These are phyloP conservation scores for Heliconius eleuchia DNA, from an alignment of 1,140 invertebrate species.

Conservation along the genomic window DNA sequence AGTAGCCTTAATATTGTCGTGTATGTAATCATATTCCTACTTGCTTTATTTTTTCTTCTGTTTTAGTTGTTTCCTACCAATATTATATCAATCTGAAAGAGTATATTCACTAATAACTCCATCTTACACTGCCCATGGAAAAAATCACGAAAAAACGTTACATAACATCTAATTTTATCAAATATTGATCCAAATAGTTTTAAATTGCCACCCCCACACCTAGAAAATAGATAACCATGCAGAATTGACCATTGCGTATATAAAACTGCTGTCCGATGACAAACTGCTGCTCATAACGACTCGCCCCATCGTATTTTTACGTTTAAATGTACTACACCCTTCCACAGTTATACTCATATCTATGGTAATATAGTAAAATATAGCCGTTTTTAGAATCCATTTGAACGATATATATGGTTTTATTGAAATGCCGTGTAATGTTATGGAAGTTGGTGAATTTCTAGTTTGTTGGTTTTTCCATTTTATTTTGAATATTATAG, in stretches of 20 bases:
- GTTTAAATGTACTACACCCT: constrained; percentile 54
- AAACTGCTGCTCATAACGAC: constrained; percentile 55
- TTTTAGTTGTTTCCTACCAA: no score
- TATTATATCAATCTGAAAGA: no score
- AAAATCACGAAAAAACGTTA: no score
- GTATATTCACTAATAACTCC: no score
- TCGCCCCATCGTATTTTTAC: constrained; percentile 57
- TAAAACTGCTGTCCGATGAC: constrained; percentile 59
- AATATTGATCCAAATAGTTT: constrained; percentile 24
- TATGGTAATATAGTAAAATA: constrained; percentile 48
- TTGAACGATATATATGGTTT: constrained; percentile 36
- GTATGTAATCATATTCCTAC: no score
- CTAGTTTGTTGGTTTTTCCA: not conserved
- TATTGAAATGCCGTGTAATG: constrained; percentile 16
- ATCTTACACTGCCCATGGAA: no score
- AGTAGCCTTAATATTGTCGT: no score
- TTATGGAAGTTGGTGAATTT: not conserved
- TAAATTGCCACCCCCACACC: constrained; percentile 40
- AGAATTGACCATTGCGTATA: constrained; percentile 50
- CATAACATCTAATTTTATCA: not conserved
- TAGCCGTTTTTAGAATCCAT: constrained; percentile 31
- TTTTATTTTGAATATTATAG: no score
- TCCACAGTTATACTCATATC: constrained; percentile 36
- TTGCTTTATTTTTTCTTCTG: no score
- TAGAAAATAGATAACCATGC: constrained; percentile 44